Evolutionary conservation across 2,888 invertebrate genomes (phyloP).

Genomic region (Lepidonotus clava): DNA sequence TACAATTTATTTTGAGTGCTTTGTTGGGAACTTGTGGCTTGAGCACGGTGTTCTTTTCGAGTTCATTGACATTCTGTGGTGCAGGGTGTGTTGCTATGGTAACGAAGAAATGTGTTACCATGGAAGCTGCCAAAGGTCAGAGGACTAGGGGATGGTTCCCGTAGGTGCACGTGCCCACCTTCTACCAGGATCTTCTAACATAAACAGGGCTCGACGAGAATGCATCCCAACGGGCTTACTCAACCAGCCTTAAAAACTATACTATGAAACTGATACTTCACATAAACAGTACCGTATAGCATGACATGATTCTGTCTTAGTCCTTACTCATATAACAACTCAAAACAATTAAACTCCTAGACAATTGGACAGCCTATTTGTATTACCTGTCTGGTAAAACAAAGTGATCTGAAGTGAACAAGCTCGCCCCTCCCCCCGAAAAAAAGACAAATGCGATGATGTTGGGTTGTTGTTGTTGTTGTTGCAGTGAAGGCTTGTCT

Average conservation of each 20-base stretch:
- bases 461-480: too few species aligned
- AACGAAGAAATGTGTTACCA: conserved; percentile 44
- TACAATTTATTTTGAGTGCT: too few species aligned
- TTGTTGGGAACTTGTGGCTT: too few species aligned
- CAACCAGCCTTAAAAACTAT: too few species aligned
- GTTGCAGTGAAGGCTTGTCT: not conserved
- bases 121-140: conserved; percentile 35
- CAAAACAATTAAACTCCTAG: too few species aligned
- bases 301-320: too few species aligned
- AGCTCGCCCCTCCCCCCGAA: not conserved
- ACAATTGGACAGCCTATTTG: not conserved
- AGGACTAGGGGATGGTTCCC: not conserved
- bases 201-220: not conserved
- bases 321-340: too few species aligned
- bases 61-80: conserved; percentile 10
- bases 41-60: not conserved
- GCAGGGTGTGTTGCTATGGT: conserved; percentile 44
- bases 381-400: not conserved
- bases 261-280: too few species aligned
- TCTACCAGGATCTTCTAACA: not conserved
- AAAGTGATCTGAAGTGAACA: not conserved
- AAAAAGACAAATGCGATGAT: too few species aligned
- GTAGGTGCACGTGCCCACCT: conserved; percentile 1
- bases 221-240: too few species aligned
- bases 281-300: too few species aligned